Evolutionary conservation across 2,113 vertebrate species (phyloP), one percentile per base, ranked within the genome.

Genomic region (Melierax canorus): DNA sequence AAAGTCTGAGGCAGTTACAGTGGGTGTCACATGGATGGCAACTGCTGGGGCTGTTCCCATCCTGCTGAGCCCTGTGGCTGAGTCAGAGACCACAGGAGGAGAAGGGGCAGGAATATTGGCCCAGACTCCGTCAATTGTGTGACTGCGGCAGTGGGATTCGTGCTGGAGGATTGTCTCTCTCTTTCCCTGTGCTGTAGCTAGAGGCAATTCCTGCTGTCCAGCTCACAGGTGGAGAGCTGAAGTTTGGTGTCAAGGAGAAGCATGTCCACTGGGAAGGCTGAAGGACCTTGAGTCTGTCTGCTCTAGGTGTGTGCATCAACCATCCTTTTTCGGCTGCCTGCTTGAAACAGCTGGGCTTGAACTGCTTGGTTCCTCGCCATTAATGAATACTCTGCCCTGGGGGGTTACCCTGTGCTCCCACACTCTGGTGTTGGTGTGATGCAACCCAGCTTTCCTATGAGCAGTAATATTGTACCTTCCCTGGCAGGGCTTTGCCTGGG

Each of bases 111-210:
- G 17, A 59, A 55, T 55, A 36, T 26, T 30, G 13, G 24, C n/a
- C 56, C 30, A 32, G 34, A 4, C 29, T 41, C 38, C 2, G 0
- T 43, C 26, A 4, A 1, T 4, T 22, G 19, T 41, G 43, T 66
- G 55, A 19, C 82, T 85, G 78, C 6, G 0, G 66, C 29, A 32
- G 36, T 7, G 18, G 51, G 46, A 36, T 46, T 56, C 2, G 0
- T 67, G 50, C 41, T 79, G 78, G 53, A 63, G 39, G 27, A 26
- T 12, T 62, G 43, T 9, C 14, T 60, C 34, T 46, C 6, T 16
- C 30, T 38, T 67, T 39, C 34, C 18, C 43, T 8, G 19, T 21
- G 43, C 60, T 66, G n/a, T 7, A 59, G 17, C 17, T 24, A 14
- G 32, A 67, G 73, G 36, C 34, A 46, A 9, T 48, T 69, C 27